Percentiles rank a stretch among this genome's conserved stretches.
Conservation (phyloP, 2,797 vertebrate species). For the Dromococcyx pavoninus region DNA sequence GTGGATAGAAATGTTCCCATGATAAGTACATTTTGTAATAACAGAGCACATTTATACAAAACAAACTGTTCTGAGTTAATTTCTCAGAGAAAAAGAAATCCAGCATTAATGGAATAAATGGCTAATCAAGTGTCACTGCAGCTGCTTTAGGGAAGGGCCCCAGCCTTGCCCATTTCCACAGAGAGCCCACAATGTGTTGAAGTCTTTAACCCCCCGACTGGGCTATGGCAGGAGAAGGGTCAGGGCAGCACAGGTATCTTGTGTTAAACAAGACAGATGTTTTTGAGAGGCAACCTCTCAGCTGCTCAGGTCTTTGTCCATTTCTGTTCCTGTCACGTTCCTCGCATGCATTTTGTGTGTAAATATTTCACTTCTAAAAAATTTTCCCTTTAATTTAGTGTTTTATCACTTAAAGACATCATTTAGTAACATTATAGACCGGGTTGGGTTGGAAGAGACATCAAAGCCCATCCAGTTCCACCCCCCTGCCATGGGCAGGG, state of each 20-base stretch:
- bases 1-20: neutral
- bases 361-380: neutral
- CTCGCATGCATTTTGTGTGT: neutral
- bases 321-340: neutral
- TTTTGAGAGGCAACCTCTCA: neutral
- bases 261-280: neutral
- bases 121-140: neutral
- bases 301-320: neutral
- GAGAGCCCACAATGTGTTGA: neutral
- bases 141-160: neutral
- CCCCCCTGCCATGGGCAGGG: too few species aligned
- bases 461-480: too few species aligned
- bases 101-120: neutral
- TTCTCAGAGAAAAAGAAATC: neutral
- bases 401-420: neutral
- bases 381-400: neutral
- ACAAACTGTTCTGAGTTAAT: neutral
- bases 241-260: neutral
- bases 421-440: neutral
- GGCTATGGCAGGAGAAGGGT: neutral
- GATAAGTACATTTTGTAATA: neutral
- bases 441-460: too few species aligned
- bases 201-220: neutral
- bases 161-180: neutral
- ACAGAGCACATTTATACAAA: neutral